Evolutionary conservation across 2,888 invertebrate genomes (phyloP).

Genomic region (Sthenelais limicola): DNA sequence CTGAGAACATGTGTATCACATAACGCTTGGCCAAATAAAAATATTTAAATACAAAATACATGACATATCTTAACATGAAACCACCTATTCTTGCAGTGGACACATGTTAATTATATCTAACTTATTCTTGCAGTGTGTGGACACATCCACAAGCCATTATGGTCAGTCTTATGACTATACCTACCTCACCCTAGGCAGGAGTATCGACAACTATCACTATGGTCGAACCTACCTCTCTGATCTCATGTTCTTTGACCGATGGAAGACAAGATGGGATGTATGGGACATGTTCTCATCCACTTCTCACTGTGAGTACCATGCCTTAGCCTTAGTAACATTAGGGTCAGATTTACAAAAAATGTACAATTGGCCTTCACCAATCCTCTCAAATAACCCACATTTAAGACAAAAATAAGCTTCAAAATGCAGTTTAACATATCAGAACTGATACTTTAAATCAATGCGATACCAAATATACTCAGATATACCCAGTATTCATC

Average conservation of each 20-base stretch:
- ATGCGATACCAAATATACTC: too few relatives aligned
- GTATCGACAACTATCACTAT: neutral
- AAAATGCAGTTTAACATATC: neutral
- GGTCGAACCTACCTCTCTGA: neutral
- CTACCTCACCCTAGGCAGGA: neutral
- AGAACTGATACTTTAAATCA: neutral
- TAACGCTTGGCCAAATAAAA: too few relatives aligned
- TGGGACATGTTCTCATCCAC: constrained; percentile 20
- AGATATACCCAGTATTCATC: too few relatives aligned
- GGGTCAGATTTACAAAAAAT: too few relatives aligned
- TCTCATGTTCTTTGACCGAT: constrained; percentile 23
- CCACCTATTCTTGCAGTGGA: too few relatives aligned
- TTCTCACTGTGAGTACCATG: constrained; percentile 3
- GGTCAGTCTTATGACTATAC: neutral
- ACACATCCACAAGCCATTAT: neutral
- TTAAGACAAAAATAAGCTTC: neutral
- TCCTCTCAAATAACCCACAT: neutral
- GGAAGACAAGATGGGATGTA: constrained; percentile 13
- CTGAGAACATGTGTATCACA: too few relatives aligned
- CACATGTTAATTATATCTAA: too few relatives aligned
- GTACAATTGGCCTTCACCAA: neutral
- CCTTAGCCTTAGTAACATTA: too few relatives aligned
- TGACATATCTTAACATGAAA: too few relatives aligned
- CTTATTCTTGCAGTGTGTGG: neutral
- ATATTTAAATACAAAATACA: too few relatives aligned